Conservation (phyloP, 2,113 vertebrate genomes). For the Triplophysa rosa region DNA sequence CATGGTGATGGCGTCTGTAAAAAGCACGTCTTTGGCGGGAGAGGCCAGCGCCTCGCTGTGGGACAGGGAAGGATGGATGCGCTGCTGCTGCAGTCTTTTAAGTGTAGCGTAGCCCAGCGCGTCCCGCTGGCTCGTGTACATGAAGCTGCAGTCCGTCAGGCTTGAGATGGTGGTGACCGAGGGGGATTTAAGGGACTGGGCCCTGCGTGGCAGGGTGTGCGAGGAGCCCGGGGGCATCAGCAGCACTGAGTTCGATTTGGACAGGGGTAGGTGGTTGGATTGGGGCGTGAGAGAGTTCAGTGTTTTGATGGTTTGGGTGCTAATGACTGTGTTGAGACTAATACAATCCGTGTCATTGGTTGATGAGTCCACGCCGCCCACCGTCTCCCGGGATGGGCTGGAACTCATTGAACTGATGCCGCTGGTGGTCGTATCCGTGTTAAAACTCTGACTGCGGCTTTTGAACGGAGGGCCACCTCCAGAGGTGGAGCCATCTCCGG, state of each 20-base stretch:
- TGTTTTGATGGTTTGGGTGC: conserved; percentile 91
- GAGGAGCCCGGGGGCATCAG: conserved; percentile 91
- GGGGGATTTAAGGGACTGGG: conserved; percentile 94
- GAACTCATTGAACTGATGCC: conserved; percentile 99
- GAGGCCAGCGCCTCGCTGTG: conserved; percentile 95
- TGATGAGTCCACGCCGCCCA: conserved; percentile 82
- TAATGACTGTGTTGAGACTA: conserved; percentile 95
- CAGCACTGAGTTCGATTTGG: conserved; percentile 89
- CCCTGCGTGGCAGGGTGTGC: conserved; percentile 93
- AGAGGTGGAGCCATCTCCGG: conserved; percentile 81
- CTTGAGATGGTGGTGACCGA: conserved; percentile 92
- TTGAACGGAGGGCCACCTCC: conserved; percentile 87
- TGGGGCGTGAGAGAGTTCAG: conserved; percentile 84
- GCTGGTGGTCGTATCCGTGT: conserved; percentile 97
- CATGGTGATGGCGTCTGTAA: conserved; percentile 97
- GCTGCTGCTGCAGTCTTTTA: conserved; percentile 93
- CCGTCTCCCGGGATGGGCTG: conserved; percentile 93
- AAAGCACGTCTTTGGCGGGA: conserved; percentile 96
- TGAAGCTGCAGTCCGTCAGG: conserved; percentile 93
- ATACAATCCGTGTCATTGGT: conserved; percentile 90
- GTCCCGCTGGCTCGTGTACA: conserved; percentile 95
- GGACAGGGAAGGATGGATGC: conserved; percentile 95
- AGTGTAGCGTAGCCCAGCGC: conserved; percentile 95
- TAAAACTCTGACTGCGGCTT: conserved; percentile 97
- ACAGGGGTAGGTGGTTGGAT: conserved; percentile 85